These are phyloP conservation scores for Tyria jacobaeae DNA, from an alignment of 2,888 invertebrate species.

Conservation along the genomic window DNA sequence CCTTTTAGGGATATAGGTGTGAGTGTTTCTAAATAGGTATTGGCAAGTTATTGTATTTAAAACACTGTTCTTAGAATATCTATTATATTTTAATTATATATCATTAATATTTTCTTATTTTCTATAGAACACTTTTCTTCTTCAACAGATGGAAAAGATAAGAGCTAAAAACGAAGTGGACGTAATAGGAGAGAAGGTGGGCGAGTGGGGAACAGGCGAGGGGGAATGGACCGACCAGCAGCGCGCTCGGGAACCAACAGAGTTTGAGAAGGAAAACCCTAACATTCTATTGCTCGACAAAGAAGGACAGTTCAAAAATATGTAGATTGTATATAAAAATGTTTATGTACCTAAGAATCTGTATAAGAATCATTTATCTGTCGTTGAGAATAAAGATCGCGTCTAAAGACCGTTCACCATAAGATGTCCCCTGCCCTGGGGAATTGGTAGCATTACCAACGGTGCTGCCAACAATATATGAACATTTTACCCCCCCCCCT, in stretches of 20 bases:
- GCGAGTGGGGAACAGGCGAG: constrained; percentile 90
- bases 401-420: too few relatives aligned
- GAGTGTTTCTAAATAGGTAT: too few relatives aligned
- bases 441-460: too few relatives aligned
- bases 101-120: too few relatives aligned
- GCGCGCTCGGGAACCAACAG: constrained; percentile 89
- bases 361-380: not conserved
- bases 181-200: constrained; percentile 90
- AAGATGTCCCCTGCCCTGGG: too few relatives aligned
- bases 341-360: constrained; percentile 4
- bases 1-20: too few relatives aligned
- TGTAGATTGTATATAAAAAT: constrained; percentile 80
- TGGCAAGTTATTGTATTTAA: too few relatives aligned
- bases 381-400: not conserved
- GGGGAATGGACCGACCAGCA: constrained; percentile 92
- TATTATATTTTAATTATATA: too few relatives aligned
- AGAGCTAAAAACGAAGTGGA: constrained; percentile 89
- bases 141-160: constrained; percentile 89
- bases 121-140: too few relatives aligned
- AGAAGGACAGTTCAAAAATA: constrained; percentile 91
- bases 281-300: constrained; percentile 91
- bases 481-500: not conserved
- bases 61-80: too few relatives aligned
- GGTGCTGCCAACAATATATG: too few relatives aligned
- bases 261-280: constrained; percentile 92